phyloP scores from a whole-genome alignment of 2,888 invertebrate species.

The Bedellia somnulentella region DNA sequence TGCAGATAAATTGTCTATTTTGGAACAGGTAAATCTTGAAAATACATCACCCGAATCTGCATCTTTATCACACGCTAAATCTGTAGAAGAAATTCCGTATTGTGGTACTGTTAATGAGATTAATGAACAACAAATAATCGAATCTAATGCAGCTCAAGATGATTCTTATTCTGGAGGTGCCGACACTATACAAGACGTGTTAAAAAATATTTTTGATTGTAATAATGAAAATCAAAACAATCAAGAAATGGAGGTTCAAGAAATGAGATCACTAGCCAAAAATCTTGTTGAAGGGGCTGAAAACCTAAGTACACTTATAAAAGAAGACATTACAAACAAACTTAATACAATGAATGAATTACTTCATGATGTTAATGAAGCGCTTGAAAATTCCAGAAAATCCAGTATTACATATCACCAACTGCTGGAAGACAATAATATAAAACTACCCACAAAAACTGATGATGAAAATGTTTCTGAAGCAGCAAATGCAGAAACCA shows the following conservation, averaged over 20 bases:
- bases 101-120: too few species aligned
- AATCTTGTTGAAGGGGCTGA: constrained; percentile 49
- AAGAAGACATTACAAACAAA: constrained; percentile 50
- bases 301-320: constrained; percentile 39
- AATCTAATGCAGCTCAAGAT: not conserved
- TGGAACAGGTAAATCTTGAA: not conserved
- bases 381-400: constrained; percentile 40
- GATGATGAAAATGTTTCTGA: constrained; percentile 9
- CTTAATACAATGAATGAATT: constrained; percentile 50
- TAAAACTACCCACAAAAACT: constrained; percentile 2
- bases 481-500: constrained; percentile 1
- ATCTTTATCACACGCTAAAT: too few species aligned
- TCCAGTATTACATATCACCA: constrained; percentile 38
- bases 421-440: constrained; percentile 27
- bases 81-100: too few species aligned
- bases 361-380: constrained; percentile 42
- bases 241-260: constrained; percentile 32
- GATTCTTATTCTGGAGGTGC: constrained; percentile 14
- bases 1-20: not conserved
- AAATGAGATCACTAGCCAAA: constrained; percentile 39
- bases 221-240: constrained; percentile 22
- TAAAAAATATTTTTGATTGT: constrained; percentile 29
- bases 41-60: too few species aligned
- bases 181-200: constrained; percentile 27
- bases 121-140: not conserved